Evolutionary conservation across 2,888 invertebrate species (phyloP).

Genomic region (Epicampocera succincta): DNA sequence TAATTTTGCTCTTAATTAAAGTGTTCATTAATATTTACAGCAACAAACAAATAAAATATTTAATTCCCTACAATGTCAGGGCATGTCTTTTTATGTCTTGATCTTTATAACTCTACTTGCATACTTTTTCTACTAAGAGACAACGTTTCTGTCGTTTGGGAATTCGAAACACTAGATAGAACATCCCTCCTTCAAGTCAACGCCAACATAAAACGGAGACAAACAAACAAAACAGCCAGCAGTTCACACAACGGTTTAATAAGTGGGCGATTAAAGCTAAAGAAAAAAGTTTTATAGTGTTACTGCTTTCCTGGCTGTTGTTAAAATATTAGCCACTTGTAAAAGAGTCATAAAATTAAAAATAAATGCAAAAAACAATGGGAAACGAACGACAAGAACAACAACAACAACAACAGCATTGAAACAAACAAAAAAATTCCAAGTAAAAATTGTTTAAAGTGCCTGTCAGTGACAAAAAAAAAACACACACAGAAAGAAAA

Average conservation of each 20-base stretch:
- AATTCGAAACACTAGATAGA: slow-evolving; percentile 32
- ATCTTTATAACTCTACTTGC: neutral
- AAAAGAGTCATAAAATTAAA: slow-evolving; percentile 40
- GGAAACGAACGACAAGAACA: slow-evolving; percentile 13
- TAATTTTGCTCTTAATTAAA: no score
- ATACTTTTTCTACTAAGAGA: slow-evolving; percentile 30
- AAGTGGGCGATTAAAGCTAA: slow-evolving; percentile 54
- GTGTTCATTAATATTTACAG: no score
- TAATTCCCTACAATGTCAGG: neutral
- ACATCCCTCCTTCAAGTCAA: neutral
- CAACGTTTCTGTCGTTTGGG: slow-evolving; percentile 21
- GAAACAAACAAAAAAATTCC: slow-evolving; percentile 41
- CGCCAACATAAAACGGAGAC: slow-evolving; percentile 4
- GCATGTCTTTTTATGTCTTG: neutral
- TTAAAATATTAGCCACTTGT: slow-evolving; percentile 56
- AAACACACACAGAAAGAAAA: neutral
- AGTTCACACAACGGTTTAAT: slow-evolving; percentile 47
- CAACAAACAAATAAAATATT: neutral
- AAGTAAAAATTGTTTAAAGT: slow-evolving; percentile 28
- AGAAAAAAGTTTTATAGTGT: slow-evolving; percentile 42
- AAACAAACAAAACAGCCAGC: slow-evolving; percentile 11
- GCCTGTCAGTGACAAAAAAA: slow-evolving; percentile 11
- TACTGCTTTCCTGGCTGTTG: slow-evolving; percentile 33
- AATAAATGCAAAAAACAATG: slow-evolving; percentile 12
- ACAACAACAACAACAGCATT: slow-evolving; percentile 38